Evolutionary conservation across 2,888 invertebrate genomes (phyloP).

Genomic region (Blastobasis lacticolella): DNA sequence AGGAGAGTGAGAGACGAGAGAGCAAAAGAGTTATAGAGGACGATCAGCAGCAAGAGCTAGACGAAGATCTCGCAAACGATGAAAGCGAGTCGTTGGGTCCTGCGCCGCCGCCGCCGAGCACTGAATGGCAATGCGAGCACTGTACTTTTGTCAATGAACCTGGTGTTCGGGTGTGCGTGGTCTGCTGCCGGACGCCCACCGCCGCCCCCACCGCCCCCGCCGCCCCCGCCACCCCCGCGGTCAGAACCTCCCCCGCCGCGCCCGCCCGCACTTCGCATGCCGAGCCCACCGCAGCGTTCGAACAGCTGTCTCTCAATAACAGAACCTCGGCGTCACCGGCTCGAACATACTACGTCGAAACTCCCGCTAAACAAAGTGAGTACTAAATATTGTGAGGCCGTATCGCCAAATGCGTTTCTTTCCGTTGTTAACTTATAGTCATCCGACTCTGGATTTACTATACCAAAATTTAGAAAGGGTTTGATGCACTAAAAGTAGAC

Average conservation of each 20-base stretch:
- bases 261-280: no score
- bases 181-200: conserved; percentile 89
- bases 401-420: not conserved
- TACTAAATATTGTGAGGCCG: conserved; percentile 2
- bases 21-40: no score
- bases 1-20: no score
- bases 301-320: conserved; percentile 3
- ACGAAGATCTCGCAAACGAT: not conserved
- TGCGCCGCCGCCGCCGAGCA: conserved; percentile 68
- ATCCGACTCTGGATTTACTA: not conserved
- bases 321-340: conserved; percentile 16
- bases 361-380: conserved; percentile 75
- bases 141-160: conserved; percentile 91
- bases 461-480: no score
- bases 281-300: no score
- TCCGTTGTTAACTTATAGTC: not conserved
- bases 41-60: no score
- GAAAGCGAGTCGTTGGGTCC: conserved; percentile 49
- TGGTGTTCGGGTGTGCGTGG: conserved; percentile 84
- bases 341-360: conserved; percentile 20
- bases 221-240: not conserved
- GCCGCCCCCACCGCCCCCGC: conserved; percentile 36
- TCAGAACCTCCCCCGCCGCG: no score
- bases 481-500: no score
- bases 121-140: conserved; percentile 90